Evolutionary conservation across 2,797 vertebrate genomes (phyloP).

Genomic region (Cryptoprocta ferox): DNA sequence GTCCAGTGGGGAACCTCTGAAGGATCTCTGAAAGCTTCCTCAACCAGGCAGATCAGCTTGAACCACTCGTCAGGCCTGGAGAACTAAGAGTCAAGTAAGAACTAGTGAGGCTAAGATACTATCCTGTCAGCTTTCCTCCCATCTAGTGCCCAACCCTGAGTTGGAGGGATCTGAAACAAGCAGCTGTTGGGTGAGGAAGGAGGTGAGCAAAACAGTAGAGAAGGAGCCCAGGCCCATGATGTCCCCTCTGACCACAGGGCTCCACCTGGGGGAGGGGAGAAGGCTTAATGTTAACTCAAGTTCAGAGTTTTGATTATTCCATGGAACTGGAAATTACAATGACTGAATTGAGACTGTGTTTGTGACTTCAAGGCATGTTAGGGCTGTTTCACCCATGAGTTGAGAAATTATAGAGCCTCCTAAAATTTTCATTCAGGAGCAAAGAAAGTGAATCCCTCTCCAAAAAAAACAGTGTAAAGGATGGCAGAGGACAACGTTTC

Average conservation of each 20-base stretch:
- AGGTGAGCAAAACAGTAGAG: background rate
- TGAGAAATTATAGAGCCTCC: background rate
- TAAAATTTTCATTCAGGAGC: conserved; percentile 2
- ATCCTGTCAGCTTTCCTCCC: background rate
- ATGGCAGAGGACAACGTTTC: background rate
- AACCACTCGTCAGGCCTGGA: background rate
- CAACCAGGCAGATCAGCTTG: background rate
- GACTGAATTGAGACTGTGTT: background rate
- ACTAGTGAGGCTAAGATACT: background rate
- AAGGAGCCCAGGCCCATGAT: background rate
- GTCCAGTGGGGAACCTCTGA: background rate
- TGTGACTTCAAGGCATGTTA: background rate
- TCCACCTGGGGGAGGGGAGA: background rate
- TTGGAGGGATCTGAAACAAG: background rate
- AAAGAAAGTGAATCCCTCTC: background rate
- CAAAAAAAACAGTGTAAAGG: background rate
- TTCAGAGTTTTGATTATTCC: background rate
- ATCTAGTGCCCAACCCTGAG: background rate
- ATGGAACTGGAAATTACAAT: background rate
- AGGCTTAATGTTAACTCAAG: background rate
- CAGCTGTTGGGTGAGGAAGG: background rate
- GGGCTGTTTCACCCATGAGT: background rate
- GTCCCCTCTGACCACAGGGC: background rate
- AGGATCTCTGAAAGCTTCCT: background rate
- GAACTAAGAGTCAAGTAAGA: background rate